Percentiles rank a stretch among this genome's conserved stretches.
These are phyloP conservation scores for Corythornis vintsioides DNA, from an alignment of 2,113 vertebrate genomes.

Conservation along the genomic window DNA sequence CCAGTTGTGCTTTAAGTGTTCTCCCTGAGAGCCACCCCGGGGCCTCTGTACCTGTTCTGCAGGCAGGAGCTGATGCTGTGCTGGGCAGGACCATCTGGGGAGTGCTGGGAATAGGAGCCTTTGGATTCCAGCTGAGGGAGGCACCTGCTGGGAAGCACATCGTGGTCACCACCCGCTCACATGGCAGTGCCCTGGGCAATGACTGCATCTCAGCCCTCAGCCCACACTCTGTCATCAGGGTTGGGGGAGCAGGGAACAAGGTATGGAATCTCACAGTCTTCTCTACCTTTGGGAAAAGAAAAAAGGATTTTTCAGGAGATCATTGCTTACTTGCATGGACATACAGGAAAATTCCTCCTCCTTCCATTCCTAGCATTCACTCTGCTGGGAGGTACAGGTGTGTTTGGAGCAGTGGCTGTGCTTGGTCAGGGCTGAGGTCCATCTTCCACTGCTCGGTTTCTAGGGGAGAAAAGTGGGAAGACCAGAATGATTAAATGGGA, in stretches of 20 bases:
- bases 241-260: slow-evolving; percentile 98
- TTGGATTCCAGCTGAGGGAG: slow-evolving; percentile 92
- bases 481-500: background rate
- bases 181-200: slow-evolving; percentile 89
- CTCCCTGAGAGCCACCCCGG: background rate
- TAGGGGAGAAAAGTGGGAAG: background rate
- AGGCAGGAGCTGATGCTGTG: slow-evolving; percentile 82
- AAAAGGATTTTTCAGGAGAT: background rate
- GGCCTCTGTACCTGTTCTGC: background rate
- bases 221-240: slow-evolving; percentile 86
- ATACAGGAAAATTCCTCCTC: background rate
- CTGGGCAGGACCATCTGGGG: slow-evolving; percentile 96
- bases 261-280: slow-evolving; percentile 60
- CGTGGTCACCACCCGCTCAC: slow-evolving; percentile 91
- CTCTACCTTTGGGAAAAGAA: background rate
- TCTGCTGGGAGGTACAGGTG: background rate
- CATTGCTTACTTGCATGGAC: background rate
- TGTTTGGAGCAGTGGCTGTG: background rate
- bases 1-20: background rate
- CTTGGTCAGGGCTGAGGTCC: background rate
- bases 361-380: background rate
- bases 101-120: slow-evolving; percentile 88
- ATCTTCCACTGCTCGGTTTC: background rate
- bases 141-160: slow-evolving; percentile 86
- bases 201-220: slow-evolving; percentile 91